These are phyloP conservation scores for Dolomedes plantarius DNA, from an alignment of 2,888 invertebrate species.

Conservation along the genomic window DNA sequence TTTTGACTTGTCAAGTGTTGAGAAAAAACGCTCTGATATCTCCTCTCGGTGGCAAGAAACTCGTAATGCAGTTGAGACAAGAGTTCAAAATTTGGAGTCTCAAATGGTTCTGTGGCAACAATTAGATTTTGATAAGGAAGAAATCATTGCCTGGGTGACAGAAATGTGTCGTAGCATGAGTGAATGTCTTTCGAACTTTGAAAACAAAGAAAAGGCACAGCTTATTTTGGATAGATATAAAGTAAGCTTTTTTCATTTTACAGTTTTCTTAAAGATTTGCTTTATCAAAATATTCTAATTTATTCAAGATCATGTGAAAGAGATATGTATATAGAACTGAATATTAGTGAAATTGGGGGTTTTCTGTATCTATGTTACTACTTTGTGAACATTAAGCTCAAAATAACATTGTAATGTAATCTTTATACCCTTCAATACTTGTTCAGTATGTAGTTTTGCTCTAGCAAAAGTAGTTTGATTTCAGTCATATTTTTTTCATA, in stretches of 20 bases:
- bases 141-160: conserved; percentile 88
- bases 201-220: conserved; percentile 88
- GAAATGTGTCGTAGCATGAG: conserved; percentile 87
- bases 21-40: conserved; percentile 75
- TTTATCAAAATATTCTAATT: too few species aligned
- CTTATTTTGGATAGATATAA: conserved; percentile 88
- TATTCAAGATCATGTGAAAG: too few species aligned
- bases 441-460: too few species aligned
- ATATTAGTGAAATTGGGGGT: too few species aligned
- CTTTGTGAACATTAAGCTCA: too few species aligned
- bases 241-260: conserved; percentile 78
- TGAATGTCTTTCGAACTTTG: conserved; percentile 85
- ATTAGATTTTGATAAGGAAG: conserved; percentile 89
- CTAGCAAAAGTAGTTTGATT: too few species aligned
- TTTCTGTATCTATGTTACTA: too few species aligned
- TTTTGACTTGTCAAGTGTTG: conserved; percentile 80
- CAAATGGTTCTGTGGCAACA: conserved; percentile 95
- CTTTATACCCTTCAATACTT: too few species aligned
- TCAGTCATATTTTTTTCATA: too few species aligned
- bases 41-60: conserved; percentile 73
- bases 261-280: not conserved
- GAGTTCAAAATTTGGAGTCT: conserved; percentile 88
- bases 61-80: conserved; percentile 83
- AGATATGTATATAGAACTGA: too few species aligned
- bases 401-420: too few species aligned